These are phyloP conservation scores for Bombus balteatus DNA, from an alignment of 1,140 invertebrate species.

Conservation along the genomic window DNA sequence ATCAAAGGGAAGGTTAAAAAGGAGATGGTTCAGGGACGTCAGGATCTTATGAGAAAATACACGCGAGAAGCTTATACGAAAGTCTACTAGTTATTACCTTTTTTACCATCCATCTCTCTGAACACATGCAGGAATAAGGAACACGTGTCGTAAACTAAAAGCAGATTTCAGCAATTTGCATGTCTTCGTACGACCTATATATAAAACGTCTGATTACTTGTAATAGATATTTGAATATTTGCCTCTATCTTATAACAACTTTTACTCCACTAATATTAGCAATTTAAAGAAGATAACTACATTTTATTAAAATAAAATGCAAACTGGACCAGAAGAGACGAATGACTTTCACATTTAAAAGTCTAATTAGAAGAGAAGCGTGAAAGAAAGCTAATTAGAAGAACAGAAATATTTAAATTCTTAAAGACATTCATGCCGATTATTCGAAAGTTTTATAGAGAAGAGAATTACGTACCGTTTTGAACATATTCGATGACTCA, in stretches of 20 bases:
- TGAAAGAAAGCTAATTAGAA: not conserved
- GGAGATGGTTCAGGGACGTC: not conserved
- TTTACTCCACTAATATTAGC: not conserved
- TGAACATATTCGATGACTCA: not conserved
- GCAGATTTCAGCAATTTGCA: conserved; percentile 37
- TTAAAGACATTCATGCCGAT: not conserved
- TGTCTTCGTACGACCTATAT: not conserved
- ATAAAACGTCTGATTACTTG: not conserved
- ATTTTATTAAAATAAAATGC: not conserved
- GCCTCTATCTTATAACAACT: not conserved
- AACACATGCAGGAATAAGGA: not conserved
- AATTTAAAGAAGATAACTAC: not conserved
- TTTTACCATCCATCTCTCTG: conserved; percentile 39
- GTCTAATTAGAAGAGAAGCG: not conserved
- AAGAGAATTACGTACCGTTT: not conserved
- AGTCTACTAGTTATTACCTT: conserved; percentile 47
- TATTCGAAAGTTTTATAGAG: no score
- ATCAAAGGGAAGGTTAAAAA: not conserved
- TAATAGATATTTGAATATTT: conserved; percentile 16
- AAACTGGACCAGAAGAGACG: not conserved
- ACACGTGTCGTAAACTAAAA: conserved; percentile 46
- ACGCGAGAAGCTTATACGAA: not conserved
- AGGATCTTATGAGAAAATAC: not conserved
- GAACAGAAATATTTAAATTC: not conserved
- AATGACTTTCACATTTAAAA: not conserved